Conservation (phyloP, 2,888 invertebrate genomes). For the Ichneumoninae sp. region DNA sequence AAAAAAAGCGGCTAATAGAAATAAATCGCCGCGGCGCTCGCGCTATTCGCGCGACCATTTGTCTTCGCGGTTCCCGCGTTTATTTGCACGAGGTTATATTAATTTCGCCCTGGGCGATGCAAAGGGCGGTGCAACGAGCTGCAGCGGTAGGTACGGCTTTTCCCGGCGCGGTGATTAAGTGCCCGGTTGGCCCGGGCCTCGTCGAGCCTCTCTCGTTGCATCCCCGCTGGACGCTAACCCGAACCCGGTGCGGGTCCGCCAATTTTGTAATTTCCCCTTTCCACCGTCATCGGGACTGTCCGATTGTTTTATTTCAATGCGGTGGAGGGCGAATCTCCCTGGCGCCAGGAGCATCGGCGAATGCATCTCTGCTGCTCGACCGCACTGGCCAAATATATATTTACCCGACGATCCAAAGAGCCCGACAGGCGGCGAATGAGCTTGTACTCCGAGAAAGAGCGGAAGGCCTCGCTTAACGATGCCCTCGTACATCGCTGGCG, state of each 20-base stretch:
- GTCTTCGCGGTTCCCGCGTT: constrained; percentile 73
- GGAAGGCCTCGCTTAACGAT: constrained; percentile 31
- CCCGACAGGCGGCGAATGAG: constrained; percentile 16
- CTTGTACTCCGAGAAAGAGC: background rate
- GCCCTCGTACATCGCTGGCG: background rate
- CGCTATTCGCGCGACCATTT: constrained; percentile 75
- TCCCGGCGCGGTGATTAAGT: constrained; percentile 51
- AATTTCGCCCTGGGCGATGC: constrained; percentile 75
- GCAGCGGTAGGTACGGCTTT: constrained; percentile 54
- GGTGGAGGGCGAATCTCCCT: background rate
- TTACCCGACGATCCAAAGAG: constrained; percentile 25
- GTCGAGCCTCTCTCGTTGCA: constrained; percentile 40
- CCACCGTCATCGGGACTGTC: background rate
- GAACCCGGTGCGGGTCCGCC: background rate
- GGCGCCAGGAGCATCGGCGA: constrained; percentile 10
- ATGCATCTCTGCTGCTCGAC: background rate
- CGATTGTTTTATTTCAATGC: constrained; percentile 13
- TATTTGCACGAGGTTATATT: constrained; percentile 75
- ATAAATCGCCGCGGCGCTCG: constrained; percentile 62
- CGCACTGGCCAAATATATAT: constrained; percentile 42
- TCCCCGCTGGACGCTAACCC: background rate
- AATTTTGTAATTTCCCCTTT: constrained; percentile 28
- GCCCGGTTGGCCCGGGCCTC: constrained; percentile 41
- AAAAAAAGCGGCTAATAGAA: background rate
- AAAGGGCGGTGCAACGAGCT: constrained; percentile 30